These are phyloP conservation scores for Bettongia penicillata DNA, from an alignment of 2,113 vertebrate genomes.

Conservation along the genomic window DNA sequence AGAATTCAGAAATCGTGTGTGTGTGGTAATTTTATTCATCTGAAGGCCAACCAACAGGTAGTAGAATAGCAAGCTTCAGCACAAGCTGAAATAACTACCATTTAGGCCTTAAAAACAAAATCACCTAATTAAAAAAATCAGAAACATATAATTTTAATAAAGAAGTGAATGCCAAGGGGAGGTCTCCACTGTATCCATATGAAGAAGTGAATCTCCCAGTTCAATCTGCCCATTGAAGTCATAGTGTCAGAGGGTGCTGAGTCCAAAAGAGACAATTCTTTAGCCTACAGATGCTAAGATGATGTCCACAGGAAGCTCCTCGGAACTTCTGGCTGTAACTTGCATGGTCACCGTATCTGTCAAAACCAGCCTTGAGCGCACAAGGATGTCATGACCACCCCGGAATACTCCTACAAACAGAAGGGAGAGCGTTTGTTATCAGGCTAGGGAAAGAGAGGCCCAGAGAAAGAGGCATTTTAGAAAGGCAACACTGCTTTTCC, in stretches of 20 bases:
- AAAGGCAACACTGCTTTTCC: not conserved
- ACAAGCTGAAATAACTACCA: slow-evolving; percentile 34
- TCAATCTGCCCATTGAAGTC: not conserved
- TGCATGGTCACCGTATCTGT: slow-evolving; percentile 89
- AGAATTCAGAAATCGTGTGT: not conserved
- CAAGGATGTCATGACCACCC: slow-evolving; percentile 86
- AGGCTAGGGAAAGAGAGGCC: not conserved
- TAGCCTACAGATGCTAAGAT: slow-evolving; percentile 87
- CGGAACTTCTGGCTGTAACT: slow-evolving; percentile 85
- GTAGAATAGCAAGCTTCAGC: slow-evolving; percentile 21
- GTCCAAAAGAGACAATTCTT: not conserved
- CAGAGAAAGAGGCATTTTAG: not conserved
- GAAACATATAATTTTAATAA: not conserved
- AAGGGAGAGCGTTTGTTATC: not conserved
- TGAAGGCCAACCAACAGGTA: slow-evolving; percentile 11
- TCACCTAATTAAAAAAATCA: slow-evolving; percentile 18
- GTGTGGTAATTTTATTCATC: slow-evolving; percentile 52
- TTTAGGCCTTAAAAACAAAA: slow-evolving; percentile 5
- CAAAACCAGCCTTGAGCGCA: slow-evolving; percentile 85
- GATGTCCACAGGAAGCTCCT: slow-evolving; percentile 87
- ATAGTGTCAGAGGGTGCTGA: not conserved
- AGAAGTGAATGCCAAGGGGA: not conserved
- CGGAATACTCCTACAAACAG: slow-evolving; percentile 85
- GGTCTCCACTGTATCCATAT: not conserved
- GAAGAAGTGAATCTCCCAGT: not conserved